Conservation (phyloP, 2,113 vertebrate species). For the Castor canadensis region DNA sequence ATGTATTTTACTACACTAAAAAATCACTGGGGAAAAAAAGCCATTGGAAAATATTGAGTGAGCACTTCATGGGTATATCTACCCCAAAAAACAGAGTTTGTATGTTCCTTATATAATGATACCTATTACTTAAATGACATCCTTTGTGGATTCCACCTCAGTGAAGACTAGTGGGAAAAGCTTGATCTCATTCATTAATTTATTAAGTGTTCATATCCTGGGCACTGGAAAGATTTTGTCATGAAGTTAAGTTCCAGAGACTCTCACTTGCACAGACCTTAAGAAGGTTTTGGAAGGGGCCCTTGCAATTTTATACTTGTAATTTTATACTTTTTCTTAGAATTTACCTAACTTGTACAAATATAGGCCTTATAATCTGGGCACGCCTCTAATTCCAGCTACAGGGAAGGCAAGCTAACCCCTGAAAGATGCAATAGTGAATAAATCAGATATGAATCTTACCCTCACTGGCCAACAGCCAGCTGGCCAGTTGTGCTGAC, state of each 20-base stretch:
- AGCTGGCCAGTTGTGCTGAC: background rate
- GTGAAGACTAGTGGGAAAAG: background rate
- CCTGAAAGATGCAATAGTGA: background rate
- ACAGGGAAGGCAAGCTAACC: background rate
- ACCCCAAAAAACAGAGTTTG: background rate
- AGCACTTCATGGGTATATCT: background rate
- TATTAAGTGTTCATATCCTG: background rate
- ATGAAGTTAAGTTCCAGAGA: background rate
- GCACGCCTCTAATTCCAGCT: no score
- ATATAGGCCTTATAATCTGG: background rate
- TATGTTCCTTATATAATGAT: background rate
- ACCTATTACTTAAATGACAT: background rate
- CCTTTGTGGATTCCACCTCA: background rate
- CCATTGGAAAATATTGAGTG: background rate
- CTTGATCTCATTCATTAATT: background rate
- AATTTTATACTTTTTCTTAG: conserved; percentile 13
- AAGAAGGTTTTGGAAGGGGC: background rate
- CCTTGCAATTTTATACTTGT: background rate
- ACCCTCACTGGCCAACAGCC: background rate
- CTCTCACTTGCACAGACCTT: background rate
- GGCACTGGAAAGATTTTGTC: background rate
- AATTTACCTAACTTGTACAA: background rate
- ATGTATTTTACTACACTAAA: background rate
- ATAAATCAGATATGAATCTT: background rate
- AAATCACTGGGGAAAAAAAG: background rate